These are phyloP conservation scores for Pammene fasciana DNA, from an alignment of 2,888 invertebrate species.

Conservation along the genomic window DNA sequence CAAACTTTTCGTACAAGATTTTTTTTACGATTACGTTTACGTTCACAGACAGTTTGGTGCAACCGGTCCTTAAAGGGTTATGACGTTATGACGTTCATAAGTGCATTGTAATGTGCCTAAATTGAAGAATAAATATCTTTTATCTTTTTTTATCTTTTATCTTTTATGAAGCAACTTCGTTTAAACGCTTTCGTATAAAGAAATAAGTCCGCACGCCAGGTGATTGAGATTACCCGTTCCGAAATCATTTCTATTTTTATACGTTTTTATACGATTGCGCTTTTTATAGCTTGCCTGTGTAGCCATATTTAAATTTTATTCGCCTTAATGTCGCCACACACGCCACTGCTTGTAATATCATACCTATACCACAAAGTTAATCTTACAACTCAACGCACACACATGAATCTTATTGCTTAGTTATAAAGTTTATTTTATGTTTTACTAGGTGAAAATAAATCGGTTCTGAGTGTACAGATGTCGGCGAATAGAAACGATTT, in stretches of 20 bases:
- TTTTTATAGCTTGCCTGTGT: constrained; percentile 74
- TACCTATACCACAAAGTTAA: constrained; percentile 61
- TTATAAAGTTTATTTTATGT: constrained; percentile 50
- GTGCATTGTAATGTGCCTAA: too few species aligned
- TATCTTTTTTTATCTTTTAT: too few species aligned
- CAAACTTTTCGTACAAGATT: too few species aligned
- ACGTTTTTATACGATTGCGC: constrained; percentile 48
- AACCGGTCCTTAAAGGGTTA: too few species aligned
- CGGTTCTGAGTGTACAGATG: constrained; percentile 36
- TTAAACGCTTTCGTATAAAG: constrained; percentile 26
- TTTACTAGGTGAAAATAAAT: constrained; percentile 35
- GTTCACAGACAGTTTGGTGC: too few species aligned
- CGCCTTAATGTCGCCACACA: constrained; percentile 81
- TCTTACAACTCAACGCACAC: constrained; percentile 12
- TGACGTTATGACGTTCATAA: too few species aligned
- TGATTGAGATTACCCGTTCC: constrained; percentile 38
- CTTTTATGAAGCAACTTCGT: too few species aligned
- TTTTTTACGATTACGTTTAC: too few species aligned
- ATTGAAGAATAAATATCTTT: too few species aligned
- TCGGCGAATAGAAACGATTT: constrained; percentile 48
- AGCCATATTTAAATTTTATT: constrained; percentile 83
- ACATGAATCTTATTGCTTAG: constrained; percentile 44
- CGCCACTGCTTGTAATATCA: constrained; percentile 78
- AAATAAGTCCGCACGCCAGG: constrained; percentile 32
- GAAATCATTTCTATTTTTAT: constrained; percentile 41